phyloP scores from a whole-genome alignment of 2,888 invertebrate genomes.

The Eristalis tenax region DNA sequence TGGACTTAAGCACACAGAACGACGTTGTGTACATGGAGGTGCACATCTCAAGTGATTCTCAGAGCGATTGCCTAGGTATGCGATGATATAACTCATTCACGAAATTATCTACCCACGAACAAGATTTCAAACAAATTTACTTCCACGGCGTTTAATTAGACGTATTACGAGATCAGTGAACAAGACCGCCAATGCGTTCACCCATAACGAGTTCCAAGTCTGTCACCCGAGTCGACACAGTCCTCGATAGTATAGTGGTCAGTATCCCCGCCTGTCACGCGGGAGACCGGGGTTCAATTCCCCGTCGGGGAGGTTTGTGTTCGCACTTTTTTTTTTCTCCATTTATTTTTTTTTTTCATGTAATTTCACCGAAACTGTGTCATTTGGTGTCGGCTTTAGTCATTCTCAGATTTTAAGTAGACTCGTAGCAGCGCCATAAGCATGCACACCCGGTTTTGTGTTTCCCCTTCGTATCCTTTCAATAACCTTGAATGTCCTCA shows the following conservation, averaged over 20 bases:
- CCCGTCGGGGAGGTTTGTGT: conserved; percentile 61
- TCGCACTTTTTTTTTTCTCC: neutral
- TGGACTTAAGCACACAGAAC: too few relatives aligned
- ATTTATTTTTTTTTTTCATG: too few relatives aligned
- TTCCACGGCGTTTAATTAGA: neutral
- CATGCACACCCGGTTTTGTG: neutral
- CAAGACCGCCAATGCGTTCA: neutral
- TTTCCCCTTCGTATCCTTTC: neutral
- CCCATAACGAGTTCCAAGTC: neutral
- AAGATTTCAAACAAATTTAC: neutral
- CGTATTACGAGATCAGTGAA: neutral
- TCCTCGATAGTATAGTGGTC: conserved; percentile 72
- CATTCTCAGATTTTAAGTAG: neutral
- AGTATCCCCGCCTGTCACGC: conserved; percentile 72
- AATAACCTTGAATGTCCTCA: conserved; percentile 36
- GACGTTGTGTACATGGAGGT: too few relatives aligned
- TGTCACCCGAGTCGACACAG: neutral
- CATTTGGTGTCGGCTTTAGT: neutral
- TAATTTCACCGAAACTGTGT: neutral
- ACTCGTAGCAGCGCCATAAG: neutral
- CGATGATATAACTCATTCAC: neutral
- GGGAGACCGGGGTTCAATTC: conserved; percentile 72
- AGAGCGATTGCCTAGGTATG: too few relatives aligned
- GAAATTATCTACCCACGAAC: too few relatives aligned
- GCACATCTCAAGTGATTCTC: too few relatives aligned